Base-by-base conservation (phyloP, 2,113 vertebrate genomes). In the Osmerus eperlanus region DNA sequence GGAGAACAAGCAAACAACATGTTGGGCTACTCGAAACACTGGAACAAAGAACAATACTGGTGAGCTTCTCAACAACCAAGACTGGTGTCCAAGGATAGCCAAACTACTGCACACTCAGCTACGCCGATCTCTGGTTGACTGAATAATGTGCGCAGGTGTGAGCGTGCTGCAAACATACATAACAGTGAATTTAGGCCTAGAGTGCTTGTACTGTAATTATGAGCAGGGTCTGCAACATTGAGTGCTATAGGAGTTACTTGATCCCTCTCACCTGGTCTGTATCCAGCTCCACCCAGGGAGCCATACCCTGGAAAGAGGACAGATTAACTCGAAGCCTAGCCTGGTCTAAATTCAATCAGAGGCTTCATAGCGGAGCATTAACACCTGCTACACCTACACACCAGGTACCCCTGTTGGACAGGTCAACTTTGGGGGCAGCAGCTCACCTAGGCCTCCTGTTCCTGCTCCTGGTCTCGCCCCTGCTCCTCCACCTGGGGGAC, bases 181-280 rank as follows among this genome's bases (percentile, higher is more conserved):
- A 47, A 23, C 23, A 47, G 9, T 47, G 41, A 12, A 47, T 47
- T 11, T 47, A 12, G 7, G 41, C 41, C 41, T 47, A 36, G 32
- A 36, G 32, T 36, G 32, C 32, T 36, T 5, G 32, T 36, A 5
- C 32, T 36, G 32, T 32, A 21, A 3, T 60, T 60, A 60, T 9
- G n/a, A 60, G 21, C 58, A 60, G 11, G 55, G 14, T 56, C 58
- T 32, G 11, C 23, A 58, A 58, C 55, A 58, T n/a, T 60, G 21
- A 28, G 28, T 13, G 23, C 60, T 28, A 25, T 2, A 41, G 32
- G 29, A n/a, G 3, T 36, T 13, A 12, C n/a, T 32, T 2, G 3
- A 28, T 32, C 15, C 25, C 32, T 19, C 59, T 81, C 77, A 90
- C 89, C 87, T 83, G 82, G 83, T 77, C 81, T 65, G 15, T 76